Percentiles rank a stretch among this genome's conserved stretches.
Evolutionary conservation across 2,797 vertebrate genomes (phyloP).

Genomic region (Myotis findleyi): DNA sequence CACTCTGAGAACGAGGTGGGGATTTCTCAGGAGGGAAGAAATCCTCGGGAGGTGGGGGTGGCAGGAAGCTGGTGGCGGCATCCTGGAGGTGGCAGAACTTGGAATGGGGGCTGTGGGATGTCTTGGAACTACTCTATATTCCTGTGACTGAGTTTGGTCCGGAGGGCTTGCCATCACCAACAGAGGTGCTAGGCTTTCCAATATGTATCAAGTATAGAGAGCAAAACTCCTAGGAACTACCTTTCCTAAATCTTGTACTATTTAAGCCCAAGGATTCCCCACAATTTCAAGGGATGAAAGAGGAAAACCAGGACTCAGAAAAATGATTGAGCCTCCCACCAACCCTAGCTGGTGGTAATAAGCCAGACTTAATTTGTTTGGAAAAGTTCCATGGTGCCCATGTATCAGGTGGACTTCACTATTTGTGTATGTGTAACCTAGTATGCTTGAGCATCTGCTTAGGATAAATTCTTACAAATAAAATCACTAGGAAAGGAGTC

Average conservation of each 20-base stretch:
- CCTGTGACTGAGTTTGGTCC: neutral
- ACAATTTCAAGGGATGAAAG: neutral
- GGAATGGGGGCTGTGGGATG: no score
- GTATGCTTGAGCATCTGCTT: neutral
- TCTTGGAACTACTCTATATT: neutral
- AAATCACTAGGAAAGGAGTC: neutral
- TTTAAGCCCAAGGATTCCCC: neutral
- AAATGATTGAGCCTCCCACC: neutral
- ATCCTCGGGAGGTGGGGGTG: neutral
- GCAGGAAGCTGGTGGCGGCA: neutral
- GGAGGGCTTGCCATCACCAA: neutral
- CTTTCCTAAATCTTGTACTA: neutral
- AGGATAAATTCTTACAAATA: constrained; percentile 35
- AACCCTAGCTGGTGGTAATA: neutral
- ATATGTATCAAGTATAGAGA: neutral
- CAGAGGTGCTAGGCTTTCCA: neutral
- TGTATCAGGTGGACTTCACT: no score
- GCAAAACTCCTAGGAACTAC: neutral
- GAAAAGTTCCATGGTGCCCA: neutral
- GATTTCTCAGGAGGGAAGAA: neutral
- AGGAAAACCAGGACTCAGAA: neutral
- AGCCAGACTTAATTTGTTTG: neutral
- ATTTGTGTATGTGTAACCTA: neutral
- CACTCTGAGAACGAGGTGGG: fast-evolving
- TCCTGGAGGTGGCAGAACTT: neutral